Evolutionary conservation across 2,113 vertebrate species (phyloP), one percentile per base, ranked within the genome.

Genomic region (Salvelinus fontinalis): DNA sequence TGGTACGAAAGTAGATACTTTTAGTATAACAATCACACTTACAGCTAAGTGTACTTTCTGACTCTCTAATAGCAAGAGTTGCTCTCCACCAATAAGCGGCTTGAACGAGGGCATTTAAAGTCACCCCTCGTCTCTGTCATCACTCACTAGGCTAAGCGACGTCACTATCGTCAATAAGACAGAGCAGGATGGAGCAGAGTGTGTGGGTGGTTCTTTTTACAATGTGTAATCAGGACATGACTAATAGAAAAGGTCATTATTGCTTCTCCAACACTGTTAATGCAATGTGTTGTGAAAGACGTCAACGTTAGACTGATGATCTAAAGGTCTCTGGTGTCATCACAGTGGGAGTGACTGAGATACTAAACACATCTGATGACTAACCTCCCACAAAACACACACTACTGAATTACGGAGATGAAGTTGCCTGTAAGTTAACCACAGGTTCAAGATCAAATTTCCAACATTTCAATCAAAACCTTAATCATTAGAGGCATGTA

Each of bases 231-330:
- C 88, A 87, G 78, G 83, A 86, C 29, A 49, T 31, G 71, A 67
- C 73, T 79, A 89, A 83, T 85, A 86, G 76, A 78, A 87, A 88
- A 89, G 89, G 87, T 89, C 86, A 88, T 90, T 89, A 80, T 83
- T 72, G 83, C 80, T 86, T 85, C 83, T 89, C 87, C 73, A 85
- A 87, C 81, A 79, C 85, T 87, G 86, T 86, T 88, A 77, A 87
- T 83, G 80, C 78, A 26, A 48, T 5, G 39, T 39, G 39, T 39
- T 39, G 80, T 75, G 81, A 83, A 74, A 86, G 83, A 87, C 31
- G 77, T 84, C 77, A 77, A 51, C 14, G 39, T 12, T 39, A 77
- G 84, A 85, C 80, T 76, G 84, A 86, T 80, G 84, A 86, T 84
- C 79, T 82, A 89, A 89, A 91, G 87, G 89, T 88, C 84, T 65